A percentile compares a stretch with the other conserved stretches of the same genome.
Evolutionary conservation across 2,113 vertebrate species (phyloP).

Genomic region (Corythaeola cristata): DNA sequence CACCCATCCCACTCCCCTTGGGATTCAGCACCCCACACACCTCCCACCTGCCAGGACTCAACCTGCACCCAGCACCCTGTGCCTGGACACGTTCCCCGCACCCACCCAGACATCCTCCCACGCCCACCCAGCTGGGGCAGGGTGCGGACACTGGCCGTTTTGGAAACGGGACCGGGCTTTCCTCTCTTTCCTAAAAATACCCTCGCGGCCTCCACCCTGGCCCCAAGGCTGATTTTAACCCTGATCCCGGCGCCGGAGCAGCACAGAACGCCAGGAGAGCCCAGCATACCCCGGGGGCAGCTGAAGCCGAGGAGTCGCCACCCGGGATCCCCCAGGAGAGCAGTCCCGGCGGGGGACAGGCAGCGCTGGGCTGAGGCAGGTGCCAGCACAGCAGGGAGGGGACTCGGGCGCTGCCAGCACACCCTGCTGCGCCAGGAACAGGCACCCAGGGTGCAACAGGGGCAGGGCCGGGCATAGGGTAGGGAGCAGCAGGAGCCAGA

Average conservation of each 20-base stretch:
- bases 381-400: neutral
- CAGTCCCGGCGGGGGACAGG: neutral
- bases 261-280: neutral
- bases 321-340: accelerated
- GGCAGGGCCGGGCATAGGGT: no score
- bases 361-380: neutral
- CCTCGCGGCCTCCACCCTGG: neutral
- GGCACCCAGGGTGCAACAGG: no score
- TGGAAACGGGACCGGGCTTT: neutral
- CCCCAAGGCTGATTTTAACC: accelerated
- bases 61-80: neutral
- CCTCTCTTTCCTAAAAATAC: neutral
- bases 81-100: neutral
- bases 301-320: accelerated
- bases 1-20: neutral
- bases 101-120: no score
- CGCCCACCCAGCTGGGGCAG: neutral
- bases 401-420: no score
- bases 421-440: neutral
- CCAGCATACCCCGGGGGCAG: neutral
- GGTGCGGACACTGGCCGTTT: accelerated
- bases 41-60: no score
- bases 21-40: no score
- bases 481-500: neutral
- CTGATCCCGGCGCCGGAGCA: neutral